Evolutionary conservation across 2,113 vertebrate species (phyloP).

Genomic region (Oostethus manadensis): DNA sequence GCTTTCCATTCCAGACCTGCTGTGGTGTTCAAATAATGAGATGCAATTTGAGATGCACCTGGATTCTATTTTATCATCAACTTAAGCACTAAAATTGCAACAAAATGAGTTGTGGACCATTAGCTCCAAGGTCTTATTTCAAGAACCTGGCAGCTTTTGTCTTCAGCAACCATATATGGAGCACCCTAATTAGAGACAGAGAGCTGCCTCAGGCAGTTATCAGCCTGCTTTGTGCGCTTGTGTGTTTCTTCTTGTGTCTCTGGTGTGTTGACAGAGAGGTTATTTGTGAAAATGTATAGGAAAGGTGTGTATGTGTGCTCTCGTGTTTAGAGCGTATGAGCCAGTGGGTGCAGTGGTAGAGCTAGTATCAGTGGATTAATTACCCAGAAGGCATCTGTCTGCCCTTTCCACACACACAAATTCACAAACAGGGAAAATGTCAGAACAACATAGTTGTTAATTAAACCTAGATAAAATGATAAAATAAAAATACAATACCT

Average conservation of each 20-base stretch:
- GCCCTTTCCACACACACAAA: constrained; percentile 1
- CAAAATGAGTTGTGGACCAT: neutral
- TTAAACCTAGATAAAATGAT: neutral
- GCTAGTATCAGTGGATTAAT: neutral
- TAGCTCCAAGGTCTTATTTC: neutral
- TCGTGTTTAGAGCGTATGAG: neutral
- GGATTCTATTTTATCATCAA: neutral
- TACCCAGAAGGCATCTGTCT: neutral
- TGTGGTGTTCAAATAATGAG: neutral
- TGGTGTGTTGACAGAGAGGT: neutral
- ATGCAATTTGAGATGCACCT: neutral
- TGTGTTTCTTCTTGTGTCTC: constrained; percentile 9
- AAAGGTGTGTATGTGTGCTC: constrained; percentile 20
- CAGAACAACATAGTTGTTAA: neutral
- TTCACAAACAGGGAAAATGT: neutral
- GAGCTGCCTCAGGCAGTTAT: constrained; percentile 32
- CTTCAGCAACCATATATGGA: constrained; percentile 21
- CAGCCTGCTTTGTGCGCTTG: constrained; percentile 8
- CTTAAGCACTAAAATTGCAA: neutral
- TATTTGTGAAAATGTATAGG: constrained; percentile 6
- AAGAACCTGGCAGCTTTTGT: constrained; percentile 27
- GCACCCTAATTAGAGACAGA: constrained; percentile 32
- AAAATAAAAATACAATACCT: neutral
- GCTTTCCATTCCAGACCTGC: neutral
- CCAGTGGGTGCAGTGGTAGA: neutral